Evolutionary conservation across 2,113 vertebrate species (phyloP).

Genomic region (Seriola aureovittata): DNA sequence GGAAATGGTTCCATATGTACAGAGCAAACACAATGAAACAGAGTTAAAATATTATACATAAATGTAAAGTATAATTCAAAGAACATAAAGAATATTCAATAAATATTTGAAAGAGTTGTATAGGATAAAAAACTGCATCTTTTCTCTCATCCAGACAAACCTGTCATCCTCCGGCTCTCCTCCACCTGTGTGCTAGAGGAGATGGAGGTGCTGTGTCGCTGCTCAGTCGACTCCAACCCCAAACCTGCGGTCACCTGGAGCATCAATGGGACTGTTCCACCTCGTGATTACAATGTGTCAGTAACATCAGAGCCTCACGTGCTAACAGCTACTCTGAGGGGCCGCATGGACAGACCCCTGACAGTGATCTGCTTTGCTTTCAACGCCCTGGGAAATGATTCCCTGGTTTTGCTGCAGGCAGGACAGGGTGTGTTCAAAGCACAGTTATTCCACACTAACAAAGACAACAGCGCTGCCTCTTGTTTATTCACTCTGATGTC

Average conservation of each 20-base stretch:
- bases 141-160: slow-evolving; percentile 70
- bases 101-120: background rate
- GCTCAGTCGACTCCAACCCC: slow-evolving; percentile 83
- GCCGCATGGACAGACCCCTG: slow-evolving; percentile 61
- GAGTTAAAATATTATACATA: too few species aligned
- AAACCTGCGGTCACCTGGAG: slow-evolving; percentile 83
- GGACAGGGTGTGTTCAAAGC: slow-evolving; percentile 62
- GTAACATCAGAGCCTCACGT: slow-evolving; percentile 26
- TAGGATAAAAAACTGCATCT: background rate
- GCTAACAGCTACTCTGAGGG: slow-evolving; percentile 68
- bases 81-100: background rate
- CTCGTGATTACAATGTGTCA: slow-evolving; percentile 73
- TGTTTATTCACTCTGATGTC: slow-evolving; percentile 29
- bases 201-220: slow-evolving; percentile 71
- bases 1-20: background rate
- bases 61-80: background rate
- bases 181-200: slow-evolving; percentile 76
- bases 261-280: slow-evolving; percentile 75
- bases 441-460: background rate
- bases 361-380: slow-evolving; percentile 79
- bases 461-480: slow-evolving; percentile 9
- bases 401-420: slow-evolving; percentile 68
- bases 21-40: background rate
- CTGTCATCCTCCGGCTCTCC: slow-evolving; percentile 66
- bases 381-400: slow-evolving; percentile 82